Base-by-base conservation (phyloP, 1,140 invertebrate genomes). In the honey bee (Apis mellifera) region DNA sequence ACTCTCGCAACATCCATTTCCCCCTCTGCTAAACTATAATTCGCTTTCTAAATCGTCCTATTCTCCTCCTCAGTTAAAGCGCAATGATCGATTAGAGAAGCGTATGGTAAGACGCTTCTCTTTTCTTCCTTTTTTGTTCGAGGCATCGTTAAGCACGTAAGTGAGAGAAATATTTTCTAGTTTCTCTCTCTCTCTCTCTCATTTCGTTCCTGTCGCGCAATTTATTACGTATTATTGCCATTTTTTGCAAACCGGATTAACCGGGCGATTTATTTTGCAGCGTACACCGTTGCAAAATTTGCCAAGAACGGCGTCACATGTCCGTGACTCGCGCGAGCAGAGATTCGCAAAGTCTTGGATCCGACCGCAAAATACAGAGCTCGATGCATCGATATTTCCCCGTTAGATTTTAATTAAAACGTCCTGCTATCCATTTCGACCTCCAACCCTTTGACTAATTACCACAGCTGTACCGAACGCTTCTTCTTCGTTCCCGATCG, bases 351-450 rank as follows among this genome's bases (percentile, higher is more conserved):
- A 26, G 23, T 13, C 21, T 23, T 13, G n/a, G 1, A 17, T 23
- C 60, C 19, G 13, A 62, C 59, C 68, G 19, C 57, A 12, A 21
- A 52, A 32, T 42, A 54, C 19, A 26, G 48, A n/a, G 32, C 3
- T 23, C 15, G 26, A n/a, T 5, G 26, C 50, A 54, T 64, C 78
- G 48, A 48, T 32, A 9, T 48, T n/a, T 55, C 48, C n/a, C 42
- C 11, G 26, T 32, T n/a, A 19, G 21, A 54, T 59, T 62, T 79
- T 79, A 79, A 79, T 79, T 72, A 64, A 72, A 72, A 26, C 21
- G 52, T 42, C 19, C 9, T 7, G 1, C 26, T 26, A 17, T 69
- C 11, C 42, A 32, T 48, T 23, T 9, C 48, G 13, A 54, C 19
- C 32, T n/a, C 26, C n/a, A 21, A n/a, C 15, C 17, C 11, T 48